Evolutionary conservation across 1,140 invertebrate genomes (phyloP), one percentile per base, ranked within the genome.

Genomic region (Apis dorsata): DNA sequence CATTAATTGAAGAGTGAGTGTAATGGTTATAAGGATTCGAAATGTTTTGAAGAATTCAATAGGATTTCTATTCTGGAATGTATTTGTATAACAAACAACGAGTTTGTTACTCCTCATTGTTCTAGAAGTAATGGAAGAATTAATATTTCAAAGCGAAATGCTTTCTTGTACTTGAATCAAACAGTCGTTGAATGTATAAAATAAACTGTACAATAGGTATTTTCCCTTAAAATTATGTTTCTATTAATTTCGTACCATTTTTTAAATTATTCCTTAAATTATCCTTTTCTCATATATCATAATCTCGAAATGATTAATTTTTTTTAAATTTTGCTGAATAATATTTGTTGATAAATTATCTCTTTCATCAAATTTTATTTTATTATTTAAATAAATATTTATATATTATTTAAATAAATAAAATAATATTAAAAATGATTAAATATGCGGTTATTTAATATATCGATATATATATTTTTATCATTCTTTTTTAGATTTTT

Each of bases 201-300:
- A 89, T 89, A 89, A 88, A 89, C 55, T 89, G 77, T 89, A 86
- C 65, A 84, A 89, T 89, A 82, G 80, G 80, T 82, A 89, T 89
- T 89, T 89, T 89, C 79, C 55, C 83, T 86, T 88, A 89, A 83
- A 68, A 24, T 49, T 8, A 5, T 62, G 59, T 55, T 17, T 12
- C 66, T n/a, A 66, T 82, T 85, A 69, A 24, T 1, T 28, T 44
- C 34, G 1, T 34, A 28, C 10, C 34, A 21, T 17, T 73, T 0
- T 21, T 1, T 19, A 8, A 1, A 19, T 13, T 19, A 15, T 75
- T 7, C 34, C 8, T 60, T 49, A 3, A 28, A 72, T 19, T 28
- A 28, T 15, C 34, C 34, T 34, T 19, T 5, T 0, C 1, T 28
- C 21, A 2, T 44, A 11, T 24, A 15, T 68, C 2, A 15, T 11